A percentile compares a stretch with the other conserved stretches of the same genome.
phyloP scores from a whole-genome alignment of 2,797 vertebrate species.

The Acestrorhynchus altus region DNA sequence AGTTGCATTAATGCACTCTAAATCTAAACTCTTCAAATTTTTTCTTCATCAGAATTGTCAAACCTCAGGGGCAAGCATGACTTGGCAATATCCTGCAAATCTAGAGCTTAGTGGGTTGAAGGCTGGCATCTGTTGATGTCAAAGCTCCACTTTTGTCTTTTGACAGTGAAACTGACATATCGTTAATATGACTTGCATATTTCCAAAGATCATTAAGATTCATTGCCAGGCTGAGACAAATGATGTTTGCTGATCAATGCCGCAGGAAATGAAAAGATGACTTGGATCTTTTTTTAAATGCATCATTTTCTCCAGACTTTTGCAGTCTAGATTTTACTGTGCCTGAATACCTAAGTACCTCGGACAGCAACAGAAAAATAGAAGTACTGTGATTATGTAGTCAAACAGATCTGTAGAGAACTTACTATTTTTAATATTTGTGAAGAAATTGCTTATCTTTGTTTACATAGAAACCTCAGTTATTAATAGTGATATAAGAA shows the following conservation, averaged over 20 bases:
- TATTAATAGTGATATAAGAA: no score
- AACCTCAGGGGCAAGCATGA: neutral
- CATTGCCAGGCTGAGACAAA: neutral
- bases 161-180: neutral
- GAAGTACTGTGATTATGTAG: no score
- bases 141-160: neutral
- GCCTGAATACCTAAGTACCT: neutral
- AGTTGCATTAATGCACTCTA: no score
- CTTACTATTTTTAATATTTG: no score
- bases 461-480: no score
- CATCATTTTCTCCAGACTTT: neutral
- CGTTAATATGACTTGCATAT: neutral
- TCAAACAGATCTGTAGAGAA: no score
- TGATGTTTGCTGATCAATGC: neutral
- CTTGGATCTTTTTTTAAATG: neutral
- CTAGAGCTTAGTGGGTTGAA: neutral
- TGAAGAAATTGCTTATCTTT: no score
- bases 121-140: neutral
- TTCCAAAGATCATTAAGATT: constrained; percentile 4
- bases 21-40: no score
- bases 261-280: constrained; percentile 11
- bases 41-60: neutral
- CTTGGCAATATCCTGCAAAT: neutral
- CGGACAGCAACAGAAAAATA: neutral
- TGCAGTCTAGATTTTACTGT: neutral